Evolutionary conservation across 2,888 invertebrate genomes (phyloP), one percentile per base, ranked within the genome.

Genomic region (Blomia tropicalis): DNA sequence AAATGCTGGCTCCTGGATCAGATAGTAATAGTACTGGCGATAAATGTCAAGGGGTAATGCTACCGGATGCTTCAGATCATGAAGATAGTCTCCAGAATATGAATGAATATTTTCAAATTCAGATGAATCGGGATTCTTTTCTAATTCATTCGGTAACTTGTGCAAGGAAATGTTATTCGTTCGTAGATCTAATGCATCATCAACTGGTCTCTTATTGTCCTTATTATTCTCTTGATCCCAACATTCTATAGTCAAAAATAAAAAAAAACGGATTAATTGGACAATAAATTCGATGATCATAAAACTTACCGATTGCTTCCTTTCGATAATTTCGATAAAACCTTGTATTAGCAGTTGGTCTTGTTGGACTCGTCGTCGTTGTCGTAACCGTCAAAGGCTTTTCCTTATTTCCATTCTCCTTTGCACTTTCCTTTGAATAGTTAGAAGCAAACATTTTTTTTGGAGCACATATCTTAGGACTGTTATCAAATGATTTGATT

Each of bases 21-120:
- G 63, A 27, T 63, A 63, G n/a, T 63, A 63, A 25, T 63, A 63
- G 22, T 63, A 63, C 11, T 63, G 63, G 4, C 51, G 43, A 29
- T 63, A 63, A 4, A 63, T 22, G 32, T 62, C 62, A n/a, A 62
- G 17, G n/a, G 58, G 62, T n/a, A 47, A 11, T 27, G 51, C 51
- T n/a, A 47, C 51, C 22, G 51, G 51, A 19, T 47, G 51, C 22
- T 47, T 47, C 27, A 47, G 22, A 14, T 47, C 51, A 61, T 4
- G 47, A 22, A 27, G 36, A 19, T 32, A n/a, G 14, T 4, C 43
- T n/a, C 27, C 43, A 14, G 27, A 47, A 5, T 19, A 7, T 5
- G 44, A 27, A 1, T 19, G 3, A 4, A 43, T 4, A 2, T 60
- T 30, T 7, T 43, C 25, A n/a, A n/a, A n/a, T n/a, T n/a, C n/a